These are phyloP conservation scores for Reticulitermes lucifugus DNA, from an alignment of 2,888 invertebrate species.

Conservation along the genomic window DNA sequence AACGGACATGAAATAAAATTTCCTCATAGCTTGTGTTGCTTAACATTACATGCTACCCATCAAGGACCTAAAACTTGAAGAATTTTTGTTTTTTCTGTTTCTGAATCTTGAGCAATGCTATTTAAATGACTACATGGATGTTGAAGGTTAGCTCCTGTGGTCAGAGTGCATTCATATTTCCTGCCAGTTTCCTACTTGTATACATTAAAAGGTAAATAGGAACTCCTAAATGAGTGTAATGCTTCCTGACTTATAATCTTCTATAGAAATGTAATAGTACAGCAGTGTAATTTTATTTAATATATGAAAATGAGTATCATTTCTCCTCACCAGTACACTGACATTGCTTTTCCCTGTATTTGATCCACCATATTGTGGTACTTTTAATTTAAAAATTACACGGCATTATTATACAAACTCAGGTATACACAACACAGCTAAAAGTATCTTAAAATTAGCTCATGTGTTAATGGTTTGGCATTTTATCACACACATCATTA, in stretches of 20 bases:
- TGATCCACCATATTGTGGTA: background rate
- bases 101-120: too few species aligned
- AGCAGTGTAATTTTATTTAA: slow-evolving; percentile 5
- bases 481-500: background rate
- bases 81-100: too few species aligned
- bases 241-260: background rate
- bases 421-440: slow-evolving; percentile 12
- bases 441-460: background rate
- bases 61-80: too few species aligned
- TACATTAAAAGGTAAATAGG: too few species aligned
- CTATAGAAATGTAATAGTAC: background rate
- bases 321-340: background rate
- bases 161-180: too few species aligned
- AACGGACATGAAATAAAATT: too few species aligned
- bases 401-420: slow-evolving; percentile 7
- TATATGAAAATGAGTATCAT: slow-evolving; percentile 33
- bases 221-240: too few species aligned
- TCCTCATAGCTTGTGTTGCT: too few species aligned
- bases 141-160: too few species aligned
- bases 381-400: background rate
- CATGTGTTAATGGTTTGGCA: background rate
- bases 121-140: too few species aligned
- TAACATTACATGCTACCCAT: too few species aligned
- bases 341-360: slow-evolving; percentile 29
- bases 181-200: too few species aligned